Evolutionary conservation across 2,797 vertebrate genomes (phyloP).

Genomic region (Lagodon rhomboides): DNA sequence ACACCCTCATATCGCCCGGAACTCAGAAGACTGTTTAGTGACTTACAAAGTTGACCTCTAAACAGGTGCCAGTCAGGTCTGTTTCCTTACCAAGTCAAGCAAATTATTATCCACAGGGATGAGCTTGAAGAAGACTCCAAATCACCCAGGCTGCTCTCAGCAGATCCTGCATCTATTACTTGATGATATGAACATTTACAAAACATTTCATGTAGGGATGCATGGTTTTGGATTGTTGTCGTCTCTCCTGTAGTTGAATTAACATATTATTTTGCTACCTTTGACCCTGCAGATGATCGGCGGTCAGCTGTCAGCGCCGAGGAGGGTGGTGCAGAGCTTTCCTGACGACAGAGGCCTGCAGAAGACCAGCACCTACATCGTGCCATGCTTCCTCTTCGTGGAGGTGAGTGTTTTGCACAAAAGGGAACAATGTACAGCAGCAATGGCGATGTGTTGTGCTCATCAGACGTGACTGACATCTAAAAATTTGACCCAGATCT

Average conservation of each 20-base stretch:
- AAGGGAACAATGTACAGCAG: background rate
- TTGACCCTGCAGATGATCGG: conserved; percentile 76
- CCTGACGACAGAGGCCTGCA: conserved; percentile 65
- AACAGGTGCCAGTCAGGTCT: conserved; percentile 10
- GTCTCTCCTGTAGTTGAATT: too few relatives aligned
- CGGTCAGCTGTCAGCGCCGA: conserved; percentile 62
- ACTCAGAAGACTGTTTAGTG: conserved; percentile 21
- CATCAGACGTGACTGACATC: background rate
- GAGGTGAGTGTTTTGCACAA: conserved; percentile 87
- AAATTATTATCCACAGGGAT: conserved; percentile 1
- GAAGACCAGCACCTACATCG: conserved; percentile 92
- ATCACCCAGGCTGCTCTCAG: background rate
- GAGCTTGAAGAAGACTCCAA: background rate
- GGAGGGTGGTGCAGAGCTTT: conserved; percentile 65
- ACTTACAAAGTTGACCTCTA: conserved; percentile 35
- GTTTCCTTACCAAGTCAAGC: conserved; percentile 4
- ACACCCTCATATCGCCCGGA: conserved; percentile 11
- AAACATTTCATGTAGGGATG: background rate
- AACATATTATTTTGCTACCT: background rate
- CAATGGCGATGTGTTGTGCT: background rate
- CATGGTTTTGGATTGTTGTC: too few relatives aligned
- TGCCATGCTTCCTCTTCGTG: conserved; percentile 93
- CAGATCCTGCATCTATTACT: background rate
- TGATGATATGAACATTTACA: background rate
- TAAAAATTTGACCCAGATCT: conserved; percentile 6